Conservation (phyloP, 2,113 vertebrate species). For the Nipponia nippon region DNA sequence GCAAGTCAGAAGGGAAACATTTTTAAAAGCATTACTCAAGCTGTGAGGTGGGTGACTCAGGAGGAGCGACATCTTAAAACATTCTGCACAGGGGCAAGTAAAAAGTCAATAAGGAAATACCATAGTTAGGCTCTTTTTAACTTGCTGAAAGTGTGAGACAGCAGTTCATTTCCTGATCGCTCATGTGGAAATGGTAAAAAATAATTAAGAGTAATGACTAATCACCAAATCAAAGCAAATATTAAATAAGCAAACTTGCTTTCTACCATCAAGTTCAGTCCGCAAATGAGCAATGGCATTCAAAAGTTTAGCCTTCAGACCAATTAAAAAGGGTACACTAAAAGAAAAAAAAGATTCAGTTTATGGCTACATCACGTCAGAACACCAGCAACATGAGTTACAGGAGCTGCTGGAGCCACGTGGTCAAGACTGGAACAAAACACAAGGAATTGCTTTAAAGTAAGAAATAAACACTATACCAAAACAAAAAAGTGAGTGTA, state of each 20-base stretch:
- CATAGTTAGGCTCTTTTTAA: slow-evolving; percentile 67
- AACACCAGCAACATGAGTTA: slow-evolving; percentile 35
- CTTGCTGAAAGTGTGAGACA: slow-evolving; percentile 64
- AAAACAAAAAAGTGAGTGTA: not conserved
- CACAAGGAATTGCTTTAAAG: slow-evolving; percentile 3
- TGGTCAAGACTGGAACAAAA: slow-evolving; percentile 38
- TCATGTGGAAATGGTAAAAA: slow-evolving; percentile 77
- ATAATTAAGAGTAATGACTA: slow-evolving; percentile 74
- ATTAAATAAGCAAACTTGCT: slow-evolving; percentile 52
- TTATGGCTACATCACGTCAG: slow-evolving; percentile 40
- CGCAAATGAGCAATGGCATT: slow-evolving; percentile 52
- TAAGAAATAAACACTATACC: not conserved
- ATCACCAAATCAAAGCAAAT: slow-evolving; percentile 69
- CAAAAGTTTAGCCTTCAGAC: slow-evolving; percentile 53
- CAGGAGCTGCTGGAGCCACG: slow-evolving; percentile 9
- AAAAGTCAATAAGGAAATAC: slow-evolving; percentile 75
- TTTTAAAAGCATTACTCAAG: slow-evolving; percentile 67
- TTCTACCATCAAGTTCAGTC: slow-evolving; percentile 40
- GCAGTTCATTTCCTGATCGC: slow-evolving; percentile 71
- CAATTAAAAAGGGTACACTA: slow-evolving; percentile 54
- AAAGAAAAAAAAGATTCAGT: not conserved
- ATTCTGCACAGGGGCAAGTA: slow-evolving; percentile 57
- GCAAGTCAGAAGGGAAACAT: slow-evolving; percentile 54
- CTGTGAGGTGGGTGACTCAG: slow-evolving; percentile 39
- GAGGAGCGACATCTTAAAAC: slow-evolving; percentile 53